Conservation (phyloP, 2,797 vertebrate species). For the Enteromius paludinosus region DNA sequence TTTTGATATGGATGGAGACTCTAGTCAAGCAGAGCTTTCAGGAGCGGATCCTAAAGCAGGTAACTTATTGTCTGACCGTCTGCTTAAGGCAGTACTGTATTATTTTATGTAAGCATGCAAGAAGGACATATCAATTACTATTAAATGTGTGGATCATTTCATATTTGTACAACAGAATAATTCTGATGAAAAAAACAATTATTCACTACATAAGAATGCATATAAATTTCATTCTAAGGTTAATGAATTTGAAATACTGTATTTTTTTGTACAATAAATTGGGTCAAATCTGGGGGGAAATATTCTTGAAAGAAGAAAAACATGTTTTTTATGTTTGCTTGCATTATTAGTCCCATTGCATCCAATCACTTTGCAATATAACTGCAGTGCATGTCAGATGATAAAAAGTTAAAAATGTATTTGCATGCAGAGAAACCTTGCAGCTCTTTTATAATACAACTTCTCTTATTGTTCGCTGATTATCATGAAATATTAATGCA, state of each 20-base stretch:
- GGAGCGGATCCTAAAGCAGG: slow-evolving; percentile 92
- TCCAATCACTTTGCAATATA: not conserved
- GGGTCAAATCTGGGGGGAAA: no score
- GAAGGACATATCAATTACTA: not conserved
- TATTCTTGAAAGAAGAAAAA: no score
- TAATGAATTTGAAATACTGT: not conserved
- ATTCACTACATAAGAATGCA: not conserved
- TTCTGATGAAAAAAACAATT: not conserved
- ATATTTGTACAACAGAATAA: not conserved
- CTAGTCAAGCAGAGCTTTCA: slow-evolving; percentile 84
- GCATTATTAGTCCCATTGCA: not conserved
- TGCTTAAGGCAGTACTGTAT: not conserved
- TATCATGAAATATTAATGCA: not conserved
- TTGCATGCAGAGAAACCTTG: not conserved
- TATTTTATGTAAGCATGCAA: not conserved
- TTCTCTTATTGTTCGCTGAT: not conserved
- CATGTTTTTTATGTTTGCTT: not conserved
- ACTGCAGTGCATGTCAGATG: not conserved
- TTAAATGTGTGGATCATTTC: not conserved
- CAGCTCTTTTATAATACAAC: not conserved
- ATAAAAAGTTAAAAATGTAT: not conserved
- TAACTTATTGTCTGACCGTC: slow-evolving; percentile 52
- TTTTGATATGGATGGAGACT: slow-evolving; percentile 66
- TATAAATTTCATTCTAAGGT: not conserved
- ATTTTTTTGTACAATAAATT: not conserved